phyloP scores from a whole-genome alignment of 2,113 vertebrate species.

The Dasyurus viverrinus region DNA sequence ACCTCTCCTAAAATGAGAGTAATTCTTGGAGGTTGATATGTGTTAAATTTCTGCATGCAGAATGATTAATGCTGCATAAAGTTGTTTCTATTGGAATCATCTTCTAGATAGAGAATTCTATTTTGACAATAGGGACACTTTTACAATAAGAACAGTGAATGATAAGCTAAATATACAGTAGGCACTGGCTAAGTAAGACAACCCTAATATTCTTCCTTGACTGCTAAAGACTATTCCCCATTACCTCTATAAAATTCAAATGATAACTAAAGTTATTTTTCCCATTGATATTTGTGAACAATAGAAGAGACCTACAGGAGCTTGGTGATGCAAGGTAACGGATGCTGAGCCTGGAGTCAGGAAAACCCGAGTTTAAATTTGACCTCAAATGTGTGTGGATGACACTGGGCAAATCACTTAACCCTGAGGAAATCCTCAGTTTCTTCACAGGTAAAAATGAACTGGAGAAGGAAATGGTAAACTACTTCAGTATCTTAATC shows the following conservation, averaged over 20 bases:
- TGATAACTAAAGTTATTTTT: neutral
- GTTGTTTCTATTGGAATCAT: slow-evolving; percentile 26
- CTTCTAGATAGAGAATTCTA: slow-evolving; percentile 26
- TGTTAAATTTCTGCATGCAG: slow-evolving; percentile 36
- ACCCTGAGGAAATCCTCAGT: neutral
- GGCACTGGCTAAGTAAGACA: slow-evolving; percentile 6
- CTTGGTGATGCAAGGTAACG: neutral
- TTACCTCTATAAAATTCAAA: neutral
- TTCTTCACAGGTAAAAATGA: neutral
- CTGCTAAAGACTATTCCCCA: neutral
- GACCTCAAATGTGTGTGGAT: neutral
- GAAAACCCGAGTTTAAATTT: neutral
- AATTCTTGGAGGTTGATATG: neutral
- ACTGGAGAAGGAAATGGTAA: neutral
- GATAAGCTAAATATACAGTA: neutral
- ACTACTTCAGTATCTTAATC: neutral
- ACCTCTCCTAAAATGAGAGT: slow-evolving; percentile 34
- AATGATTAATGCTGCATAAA: neutral
- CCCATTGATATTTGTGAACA: neutral
- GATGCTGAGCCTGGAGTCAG: neutral
- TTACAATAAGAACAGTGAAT: neutral
- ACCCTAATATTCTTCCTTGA: neutral
- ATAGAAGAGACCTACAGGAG: neutral
- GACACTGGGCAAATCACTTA: neutral
- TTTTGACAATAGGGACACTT: slow-evolving; percentile 43